A percentile compares a stretch with the other conserved stretches of the same genome.
Conservation (phyloP, 2,888 invertebrate species). For the Drosophila yooni region DNA sequence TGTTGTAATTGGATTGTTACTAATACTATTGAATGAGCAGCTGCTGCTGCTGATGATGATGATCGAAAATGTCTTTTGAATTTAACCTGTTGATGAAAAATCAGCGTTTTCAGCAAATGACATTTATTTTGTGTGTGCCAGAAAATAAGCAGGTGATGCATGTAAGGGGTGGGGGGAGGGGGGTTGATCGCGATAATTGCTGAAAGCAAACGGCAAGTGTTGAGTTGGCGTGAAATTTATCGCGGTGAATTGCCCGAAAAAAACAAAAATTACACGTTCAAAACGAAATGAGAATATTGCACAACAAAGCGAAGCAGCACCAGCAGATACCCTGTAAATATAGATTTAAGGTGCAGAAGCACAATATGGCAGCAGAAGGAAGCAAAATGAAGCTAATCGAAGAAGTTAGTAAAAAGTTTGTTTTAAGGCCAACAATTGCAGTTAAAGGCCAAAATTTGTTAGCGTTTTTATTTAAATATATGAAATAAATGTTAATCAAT, state of each 20-base stretch:
- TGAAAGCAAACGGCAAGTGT: slow-evolving; percentile 58
- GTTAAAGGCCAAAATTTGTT: background rate
- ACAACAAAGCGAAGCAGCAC: background rate
- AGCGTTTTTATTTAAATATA: no score
- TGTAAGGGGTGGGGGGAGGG: background rate
- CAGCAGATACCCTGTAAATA: background rate
- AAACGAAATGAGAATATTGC: slow-evolving; percentile 23
- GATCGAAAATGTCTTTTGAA: slow-evolving; percentile 26
- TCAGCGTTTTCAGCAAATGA: slow-evolving; percentile 7
- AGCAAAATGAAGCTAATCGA: background rate
- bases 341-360: no score
- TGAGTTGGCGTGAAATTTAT: slow-evolving; percentile 80
- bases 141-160: slow-evolving; percentile 15
- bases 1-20: background rate
- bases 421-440: background rate
- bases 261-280: background rate
- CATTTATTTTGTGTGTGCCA: slow-evolving; percentile 55
- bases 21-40: slow-evolving; percentile 1
- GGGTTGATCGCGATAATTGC: slow-evolving; percentile 39
- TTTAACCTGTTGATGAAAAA: slow-evolving; percentile 52
- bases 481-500: background rate
- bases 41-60: slow-evolving; percentile 15
- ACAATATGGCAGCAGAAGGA: background rate
- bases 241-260: slow-evolving; percentile 33
- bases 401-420: fast-evolving